phyloP scores from a whole-genome alignment of 2,113 vertebrate genomes.

The Hypomesus transpacificus region DNA sequence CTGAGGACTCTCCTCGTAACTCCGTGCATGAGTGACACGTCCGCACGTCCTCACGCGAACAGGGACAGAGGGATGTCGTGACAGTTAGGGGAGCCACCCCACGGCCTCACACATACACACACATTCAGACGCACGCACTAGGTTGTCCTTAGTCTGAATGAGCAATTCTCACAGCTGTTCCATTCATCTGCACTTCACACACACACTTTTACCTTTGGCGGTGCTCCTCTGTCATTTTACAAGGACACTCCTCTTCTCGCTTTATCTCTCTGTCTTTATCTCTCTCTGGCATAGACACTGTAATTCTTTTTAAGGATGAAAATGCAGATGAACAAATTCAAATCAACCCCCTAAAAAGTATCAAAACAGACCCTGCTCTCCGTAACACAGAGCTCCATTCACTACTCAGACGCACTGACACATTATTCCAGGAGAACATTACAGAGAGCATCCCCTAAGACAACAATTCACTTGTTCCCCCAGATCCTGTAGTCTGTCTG shows the following conservation, averaged over 20 bases:
- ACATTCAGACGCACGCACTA: neutral
- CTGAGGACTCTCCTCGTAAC: neutral
- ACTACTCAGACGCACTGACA: neutral
- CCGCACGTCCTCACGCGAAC: neutral
- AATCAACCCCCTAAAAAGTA: too few relatives aligned
- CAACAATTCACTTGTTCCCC: conserved; percentile 60
- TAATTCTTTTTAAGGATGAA: too few relatives aligned
- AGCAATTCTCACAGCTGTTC: conserved; percentile 45
- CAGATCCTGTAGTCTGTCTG: conserved; percentile 47
- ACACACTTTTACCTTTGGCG: conserved; percentile 32
- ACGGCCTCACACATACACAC: conserved; percentile 3
- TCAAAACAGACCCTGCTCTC: too few relatives aligned
- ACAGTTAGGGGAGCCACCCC: conserved; percentile 10
- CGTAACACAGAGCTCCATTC: neutral
- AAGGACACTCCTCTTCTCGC: neutral
- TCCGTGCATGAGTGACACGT: too few relatives aligned
- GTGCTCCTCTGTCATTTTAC: conserved; percentile 16
- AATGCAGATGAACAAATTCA: too few relatives aligned
- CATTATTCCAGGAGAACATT: neutral
- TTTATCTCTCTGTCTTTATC: neutral
- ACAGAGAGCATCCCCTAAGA: conserved; percentile 22
- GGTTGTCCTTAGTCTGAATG: conserved; percentile 49
- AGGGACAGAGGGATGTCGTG: conserved; percentile 29
- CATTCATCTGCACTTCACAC: conserved; percentile 30
- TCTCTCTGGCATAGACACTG: neutral